Evolutionary conservation across 2,797 vertebrate species (phyloP), one percentile per base, ranked within the genome.

Genomic region (Lagorchestes hirsutus): DNA sequence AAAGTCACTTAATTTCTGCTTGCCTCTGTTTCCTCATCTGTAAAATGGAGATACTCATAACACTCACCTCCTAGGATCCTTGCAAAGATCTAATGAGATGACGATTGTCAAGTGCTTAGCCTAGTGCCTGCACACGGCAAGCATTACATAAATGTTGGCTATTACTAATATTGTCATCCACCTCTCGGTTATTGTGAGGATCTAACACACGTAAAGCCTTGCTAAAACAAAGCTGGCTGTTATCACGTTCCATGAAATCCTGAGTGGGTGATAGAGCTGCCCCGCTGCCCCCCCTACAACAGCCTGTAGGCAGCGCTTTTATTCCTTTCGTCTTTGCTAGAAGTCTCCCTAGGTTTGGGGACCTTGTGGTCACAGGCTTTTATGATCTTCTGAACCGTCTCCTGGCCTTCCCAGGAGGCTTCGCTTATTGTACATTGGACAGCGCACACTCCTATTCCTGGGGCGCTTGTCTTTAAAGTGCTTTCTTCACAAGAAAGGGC

Each of bases 401-500:
- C 2, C 18, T 13, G 74, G 8, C 40, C 46, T 10, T 82, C 40
- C n/a, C n/a, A 0, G 0, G n/a, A 40, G 0, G n/a, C 18, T 16
- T 67, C 67, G n/a, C 67, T 24, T 40, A 5, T 40, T 74, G n/a
- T 0, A 5, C 22, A 9, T 40, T 3, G 67, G n/a, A 74, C 67
- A 40, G n/a, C 18, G 40, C 18, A 4, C 18, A 6, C 4, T n/a
- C 16, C 6, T 40, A 0, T 2, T n/a, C n/a, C 6, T 40, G 2
- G 0, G 67, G n/a, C 9, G 62, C 34, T 40, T 18, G 67, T 40
- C 14, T 74, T n/a, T 74, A 22, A 74, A 74, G 34, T 18, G 34
- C 62, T 74, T n/a, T 74, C 34, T 74, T n/a, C n/a, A 22, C 16
- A 74, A 74, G 16, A n/a, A 62, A 13, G 31, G 28, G 4, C 29